These are phyloP conservation scores for Enoplosus armatus DNA, from an alignment of 2,797 vertebrate species.

Conservation along the genomic window DNA sequence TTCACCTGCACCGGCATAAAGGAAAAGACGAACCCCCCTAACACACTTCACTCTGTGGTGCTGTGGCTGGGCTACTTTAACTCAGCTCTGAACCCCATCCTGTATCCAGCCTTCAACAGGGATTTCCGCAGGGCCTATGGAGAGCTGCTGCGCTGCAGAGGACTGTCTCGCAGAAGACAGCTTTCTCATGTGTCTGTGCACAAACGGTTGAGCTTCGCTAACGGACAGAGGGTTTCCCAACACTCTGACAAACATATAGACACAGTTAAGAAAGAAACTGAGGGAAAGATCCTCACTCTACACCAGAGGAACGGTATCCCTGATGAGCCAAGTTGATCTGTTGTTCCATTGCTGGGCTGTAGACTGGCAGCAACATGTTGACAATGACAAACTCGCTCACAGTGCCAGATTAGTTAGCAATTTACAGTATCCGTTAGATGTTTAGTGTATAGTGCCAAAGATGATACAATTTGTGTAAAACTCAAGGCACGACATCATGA, in stretches of 20 bases:
- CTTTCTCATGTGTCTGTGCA: slow-evolving; percentile 22
- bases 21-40: slow-evolving; percentile 73
- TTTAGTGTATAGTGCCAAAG: slow-evolving; percentile 23
- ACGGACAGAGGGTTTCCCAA: slow-evolving; percentile 35
- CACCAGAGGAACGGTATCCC: slow-evolving; percentile 39
- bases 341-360: slow-evolving; percentile 15
- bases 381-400: slow-evolving; percentile 11
- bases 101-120: slow-evolving; percentile 93
- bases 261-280: slow-evolving; percentile 29
- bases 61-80: slow-evolving; percentile 94
- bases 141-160: slow-evolving; percentile 77
- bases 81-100: slow-evolving; percentile 92
- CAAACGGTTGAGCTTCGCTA: slow-evolving; percentile 48
- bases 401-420: slow-evolving; percentile 9
- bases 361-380: slow-evolving; percentile 12
- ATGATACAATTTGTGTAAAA: background rate
- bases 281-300: slow-evolving; percentile 32
- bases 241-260: slow-evolving; percentile 35
- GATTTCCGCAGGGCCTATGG: slow-evolving; percentile 90
- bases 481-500: background rate
- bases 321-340: slow-evolving; percentile 46
- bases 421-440: slow-evolving; percentile 12
- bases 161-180: slow-evolving; percentile 37
- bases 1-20: slow-evolving; percentile 88
- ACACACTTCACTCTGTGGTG: slow-evolving; percentile 77